These are phyloP conservation scores for Rhinopomastus cyanomelas DNA, from an alignment of 2,113 vertebrate genomes.

Conservation along the genomic window DNA sequence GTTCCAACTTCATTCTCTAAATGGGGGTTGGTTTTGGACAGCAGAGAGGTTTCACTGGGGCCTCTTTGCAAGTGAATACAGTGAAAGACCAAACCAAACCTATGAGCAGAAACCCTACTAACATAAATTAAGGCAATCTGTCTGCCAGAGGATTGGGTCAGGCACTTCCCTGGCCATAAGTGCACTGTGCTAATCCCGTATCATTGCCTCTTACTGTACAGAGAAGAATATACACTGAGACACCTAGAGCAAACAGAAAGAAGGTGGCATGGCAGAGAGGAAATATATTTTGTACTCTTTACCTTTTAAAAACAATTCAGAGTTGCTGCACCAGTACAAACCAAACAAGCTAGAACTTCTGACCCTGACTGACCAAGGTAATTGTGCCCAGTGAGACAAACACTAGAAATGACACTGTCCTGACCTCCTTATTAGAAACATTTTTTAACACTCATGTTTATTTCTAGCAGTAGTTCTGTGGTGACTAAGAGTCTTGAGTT, in stretches of 20 bases:
- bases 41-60: background rate
- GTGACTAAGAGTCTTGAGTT: background rate
- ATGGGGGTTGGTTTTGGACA: background rate
- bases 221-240: background rate
- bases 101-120: background rate
- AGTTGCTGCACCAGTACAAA: background rate
- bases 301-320: background rate
- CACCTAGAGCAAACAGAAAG: background rate
- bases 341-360: background rate
- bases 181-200: background rate
- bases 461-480: background rate
- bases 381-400: background rate
- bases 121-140: background rate
- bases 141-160: background rate
- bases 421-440: accelerated
- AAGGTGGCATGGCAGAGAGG: background rate
- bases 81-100: background rate
- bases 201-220: background rate
- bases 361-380: background rate
- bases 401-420: background rate
- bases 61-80: background rate
- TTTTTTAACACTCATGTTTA: background rate
- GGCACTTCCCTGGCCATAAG: background rate
- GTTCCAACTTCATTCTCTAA: background rate
- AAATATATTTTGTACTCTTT: background rate